Base-by-base conservation (phyloP, 1,140 invertebrate species). In the Colletes gigas region DNA sequence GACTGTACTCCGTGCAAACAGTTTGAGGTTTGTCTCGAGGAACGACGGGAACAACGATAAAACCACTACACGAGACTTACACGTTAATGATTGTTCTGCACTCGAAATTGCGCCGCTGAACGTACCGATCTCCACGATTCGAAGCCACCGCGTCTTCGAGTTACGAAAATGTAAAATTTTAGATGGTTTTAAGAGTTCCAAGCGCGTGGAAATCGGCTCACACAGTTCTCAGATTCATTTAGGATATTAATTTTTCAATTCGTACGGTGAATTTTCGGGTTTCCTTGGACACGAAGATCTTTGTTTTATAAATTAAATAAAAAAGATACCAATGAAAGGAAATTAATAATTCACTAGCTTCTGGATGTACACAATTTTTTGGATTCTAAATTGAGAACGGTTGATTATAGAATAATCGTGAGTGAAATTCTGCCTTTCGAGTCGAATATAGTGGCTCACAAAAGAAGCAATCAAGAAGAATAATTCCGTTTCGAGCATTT, bases 11-110 rank as follows among this genome's bases (percentile, higher is more conserved):
- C 0, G 39, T 17, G 14, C 7, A 60, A 72, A 60, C 4, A 30
- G n/a, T 60, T 30, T 19, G 14, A 21, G 39, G 7, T n/a, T 65
- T 50, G 12, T 66, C 54, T 65, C 60, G 30, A 75, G 47, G 30
- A 55, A 21, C 30, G 17, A 7, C 3, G 10, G 8, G 12, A 14
- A 41, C 12, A 15, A 69, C 4, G 55, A 52, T 14, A 17, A 77
- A 19, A 19, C 60, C 55, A 66, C 15, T 54, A 21, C 14, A 15
- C 8, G 39, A 21, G 17, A n/a, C 57, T 78, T 71, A 55, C 30
- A 74, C 14, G 7, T 85, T 83, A 86, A 72, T 75, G 84, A 87
- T 87, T 78, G 81, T 86, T 81, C 69, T 67, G 84, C 81, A 76
- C 41, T 82, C 77, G 70, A 81, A 68, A 10, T 83, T 80, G 30